Percentiles rank a stretch among this genome's conserved stretches.
Conservation (phyloP, 2,797 vertebrate species). For the Apogon talboti region DNA sequence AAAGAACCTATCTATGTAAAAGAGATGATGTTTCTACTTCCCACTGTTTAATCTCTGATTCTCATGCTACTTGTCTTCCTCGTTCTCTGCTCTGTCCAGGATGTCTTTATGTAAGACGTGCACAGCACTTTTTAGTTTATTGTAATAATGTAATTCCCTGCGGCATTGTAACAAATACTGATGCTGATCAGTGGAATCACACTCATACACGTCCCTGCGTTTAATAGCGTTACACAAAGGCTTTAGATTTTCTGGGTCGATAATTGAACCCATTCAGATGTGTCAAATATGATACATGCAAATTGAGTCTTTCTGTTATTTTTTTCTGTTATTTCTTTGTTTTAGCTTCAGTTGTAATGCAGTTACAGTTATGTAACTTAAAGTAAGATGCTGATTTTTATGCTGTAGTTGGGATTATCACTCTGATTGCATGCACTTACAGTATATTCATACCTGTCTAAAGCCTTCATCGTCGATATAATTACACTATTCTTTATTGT, state of each 20-base stretch:
- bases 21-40: background rate
- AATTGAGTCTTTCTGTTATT: constrained; percentile 2
- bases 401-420: background rate
- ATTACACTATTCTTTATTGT: too few relatives aligned
- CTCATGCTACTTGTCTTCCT: constrained; percentile 5
- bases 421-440: background rate
- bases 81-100: background rate
- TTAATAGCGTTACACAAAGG: background rate
- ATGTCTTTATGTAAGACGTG: constrained; percentile 6
- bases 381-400: background rate
- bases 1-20: background rate
- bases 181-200: too few relatives aligned
- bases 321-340: background rate
- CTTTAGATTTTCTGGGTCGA: background rate
- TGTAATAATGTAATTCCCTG: background rate
- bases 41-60: background rate
- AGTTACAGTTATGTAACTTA: background rate
- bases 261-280: constrained; percentile 24
- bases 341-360: background rate
- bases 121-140: constrained; percentile 13
- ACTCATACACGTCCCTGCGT: background rate
- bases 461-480: too few relatives aligned
- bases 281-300: constrained; percentile 13
- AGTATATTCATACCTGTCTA: too few relatives aligned
- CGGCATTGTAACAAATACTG: background rate